Base-by-base conservation (phyloP, 1,140 invertebrate genomes). In the Drosophila aff. region DNA sequence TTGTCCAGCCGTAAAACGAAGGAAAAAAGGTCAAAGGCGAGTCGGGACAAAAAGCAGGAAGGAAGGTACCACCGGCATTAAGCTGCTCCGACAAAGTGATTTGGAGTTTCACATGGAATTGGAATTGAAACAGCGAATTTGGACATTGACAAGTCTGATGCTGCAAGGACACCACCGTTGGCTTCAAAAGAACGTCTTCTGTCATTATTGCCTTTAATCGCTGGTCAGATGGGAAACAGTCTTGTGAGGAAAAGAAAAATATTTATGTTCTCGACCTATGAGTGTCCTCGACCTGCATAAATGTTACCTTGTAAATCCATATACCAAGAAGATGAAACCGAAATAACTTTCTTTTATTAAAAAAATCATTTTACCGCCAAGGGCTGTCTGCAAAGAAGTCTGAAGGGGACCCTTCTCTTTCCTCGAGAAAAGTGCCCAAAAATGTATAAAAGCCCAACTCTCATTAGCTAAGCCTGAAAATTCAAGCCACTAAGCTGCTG, bases 1-100 rank as follows among this genome's bases (percentile, higher is more conserved):
- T 71, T 58, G 57, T 44, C 49, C 55, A 61, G 43, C 36, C 64
- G 47, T 38, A 46, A 44, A 68, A 53, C 11, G 36, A 41, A 52
- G 4, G n/a, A 52, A 52, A 61, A 80, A 85, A 84, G 80, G 79
- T 87, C 82, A 87, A 86, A 86, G 83, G 66, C 61, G 53, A 79
- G n/a, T 46, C 33, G 64, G 49, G 55, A 41, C 31, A 47, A 57
- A 61, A 43, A 15, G 13, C 16, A 23, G 53, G 53, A 28, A 72
- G 52, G 41, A 49, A 59, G 66, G 43, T 71, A 55, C 41, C 50
- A 52, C 50, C 33, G 81, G 58, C 71, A 72, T 64, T 76, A 86
- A 82, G 82, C 69, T 61, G 50, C 40, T 57, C 31, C 46, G 46
- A 65, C 43, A 65, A 77, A 62, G 69, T 75, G 78, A 80, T 80